Evolutionary conservation across 2,113 vertebrate genomes (phyloP).

Genomic region (Notiomystis cincta): DNA sequence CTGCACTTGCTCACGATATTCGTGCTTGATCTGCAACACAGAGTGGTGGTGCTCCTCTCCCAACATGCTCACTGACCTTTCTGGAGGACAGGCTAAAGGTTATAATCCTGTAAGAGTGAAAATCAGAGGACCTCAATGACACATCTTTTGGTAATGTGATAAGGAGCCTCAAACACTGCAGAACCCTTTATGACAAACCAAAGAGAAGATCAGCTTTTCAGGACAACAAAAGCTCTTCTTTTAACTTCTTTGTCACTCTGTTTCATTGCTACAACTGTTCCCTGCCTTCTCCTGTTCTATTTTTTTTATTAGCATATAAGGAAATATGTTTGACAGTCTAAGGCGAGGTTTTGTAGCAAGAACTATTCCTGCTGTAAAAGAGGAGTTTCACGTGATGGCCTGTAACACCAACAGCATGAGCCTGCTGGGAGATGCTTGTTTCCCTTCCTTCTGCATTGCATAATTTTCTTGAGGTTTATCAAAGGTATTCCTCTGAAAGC

Average conservation of each 20-base stretch:
- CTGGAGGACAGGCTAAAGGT: not conserved
- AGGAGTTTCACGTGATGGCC: not conserved
- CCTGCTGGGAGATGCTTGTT: not conserved
- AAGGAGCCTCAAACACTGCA: not conserved
- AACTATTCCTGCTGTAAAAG: not conserved
- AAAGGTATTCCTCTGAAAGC: slow-evolving; percentile 18
- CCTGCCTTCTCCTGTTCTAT: not conserved
- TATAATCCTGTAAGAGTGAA: not conserved
- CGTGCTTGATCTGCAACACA: fast-evolving
- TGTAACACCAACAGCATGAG: not conserved
- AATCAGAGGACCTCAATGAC: not conserved
- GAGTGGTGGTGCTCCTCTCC: not conserved
- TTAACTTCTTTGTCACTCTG: not conserved
- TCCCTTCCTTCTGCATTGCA: not conserved
- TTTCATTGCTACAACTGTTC: not conserved
- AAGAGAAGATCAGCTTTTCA: not conserved
- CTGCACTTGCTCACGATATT: not conserved
- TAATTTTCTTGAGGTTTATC: slow-evolving; percentile 11
- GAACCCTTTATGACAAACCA: not conserved
- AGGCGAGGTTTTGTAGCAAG: not conserved
- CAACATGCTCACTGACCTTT: not conserved
- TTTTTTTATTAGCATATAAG: not conserved
- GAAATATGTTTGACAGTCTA: not conserved
- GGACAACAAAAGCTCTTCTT: not conserved
- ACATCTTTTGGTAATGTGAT: not conserved